Conservation (phyloP, 2,888 invertebrate genomes). For the Tethea ocularis region DNA sequence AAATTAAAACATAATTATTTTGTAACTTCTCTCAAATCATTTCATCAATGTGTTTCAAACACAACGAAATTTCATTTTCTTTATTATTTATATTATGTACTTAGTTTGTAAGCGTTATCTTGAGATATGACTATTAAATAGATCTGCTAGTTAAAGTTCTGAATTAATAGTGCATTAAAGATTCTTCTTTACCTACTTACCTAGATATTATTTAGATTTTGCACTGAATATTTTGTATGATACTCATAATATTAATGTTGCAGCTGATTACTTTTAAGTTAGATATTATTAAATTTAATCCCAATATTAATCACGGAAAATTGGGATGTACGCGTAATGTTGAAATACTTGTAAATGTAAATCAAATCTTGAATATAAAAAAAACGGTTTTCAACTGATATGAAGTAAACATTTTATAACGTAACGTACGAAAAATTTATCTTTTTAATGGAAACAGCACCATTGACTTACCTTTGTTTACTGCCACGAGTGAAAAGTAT, state of each 20-base stretch:
- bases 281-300: neutral
- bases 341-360: neutral
- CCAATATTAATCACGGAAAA: neutral
- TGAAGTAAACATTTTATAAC: too few relatives aligned
- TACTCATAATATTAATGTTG: slow-evolving; percentile 5
- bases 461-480: too few relatives aligned
- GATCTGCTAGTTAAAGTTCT: neutral
- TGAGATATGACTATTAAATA: neutral
- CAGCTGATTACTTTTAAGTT: neutral
- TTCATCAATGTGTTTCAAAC: neutral
- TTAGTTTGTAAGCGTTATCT: neutral
- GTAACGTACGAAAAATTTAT: too few relatives aligned
- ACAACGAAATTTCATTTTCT: neutral
- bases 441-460: too few relatives aligned
- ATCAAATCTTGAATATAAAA: neutral
- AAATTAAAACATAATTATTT: neutral
- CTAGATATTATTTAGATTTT: slow-evolving; percentile 2
- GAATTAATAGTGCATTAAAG: neutral
- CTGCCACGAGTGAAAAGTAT: neutral
- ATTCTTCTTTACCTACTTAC: neutral
- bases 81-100: neutral
- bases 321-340: neutral
- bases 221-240: slow-evolving; percentile 3
- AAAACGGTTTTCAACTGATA: neutral
- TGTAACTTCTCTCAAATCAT: too few relatives aligned